Conservation (phyloP, 2,888 invertebrate species). For the Caenorhabditis zanzibari region DNA sequence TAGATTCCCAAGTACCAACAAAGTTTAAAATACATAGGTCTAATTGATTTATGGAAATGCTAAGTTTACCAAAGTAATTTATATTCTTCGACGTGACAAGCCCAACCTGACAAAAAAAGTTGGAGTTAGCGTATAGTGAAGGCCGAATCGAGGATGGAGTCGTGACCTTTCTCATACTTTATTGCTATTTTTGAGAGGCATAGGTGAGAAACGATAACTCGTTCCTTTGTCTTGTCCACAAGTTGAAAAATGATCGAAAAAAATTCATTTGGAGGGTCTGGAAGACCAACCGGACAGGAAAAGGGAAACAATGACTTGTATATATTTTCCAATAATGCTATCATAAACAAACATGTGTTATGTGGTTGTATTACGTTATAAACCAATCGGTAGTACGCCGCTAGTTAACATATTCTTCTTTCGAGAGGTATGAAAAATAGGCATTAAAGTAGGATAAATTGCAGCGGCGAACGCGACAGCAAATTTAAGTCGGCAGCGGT, state of each 20-base stretch:
- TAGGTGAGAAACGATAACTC: slow-evolving; percentile 32
- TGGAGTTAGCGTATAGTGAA: slow-evolving; percentile 31
- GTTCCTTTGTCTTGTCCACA: slow-evolving; percentile 25
- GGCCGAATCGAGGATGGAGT: slow-evolving; percentile 32
- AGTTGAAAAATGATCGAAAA: slow-evolving; percentile 8
- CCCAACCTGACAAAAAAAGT: slow-evolving; percentile 31
- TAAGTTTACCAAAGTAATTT: slow-evolving; percentile 40
- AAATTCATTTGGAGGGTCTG: background rate
- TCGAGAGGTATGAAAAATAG: slow-evolving; percentile 1
- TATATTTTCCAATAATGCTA: slow-evolving; percentile 17
- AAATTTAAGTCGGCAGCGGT: too few relatives aligned
- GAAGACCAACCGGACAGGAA: slow-evolving; percentile 17
- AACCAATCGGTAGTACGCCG: slow-evolving; percentile 44
- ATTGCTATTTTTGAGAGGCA: slow-evolving; percentile 53
- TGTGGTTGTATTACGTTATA: slow-evolving; percentile 12
- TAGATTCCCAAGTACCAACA: too few relatives aligned
- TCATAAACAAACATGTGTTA: slow-evolving; percentile 60
- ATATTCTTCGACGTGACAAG: slow-evolving; percentile 49
- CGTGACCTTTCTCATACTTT: slow-evolving; percentile 61
- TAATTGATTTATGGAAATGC: background rate
- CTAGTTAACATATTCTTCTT: background rate
- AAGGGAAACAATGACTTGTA: slow-evolving; percentile 20
- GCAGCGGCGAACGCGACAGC: too few relatives aligned
- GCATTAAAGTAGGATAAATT: too few relatives aligned
- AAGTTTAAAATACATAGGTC: background rate